Conservation (phyloP, 2,797 vertebrate genomes). For the Urosaurus nigricauda region DNA sequence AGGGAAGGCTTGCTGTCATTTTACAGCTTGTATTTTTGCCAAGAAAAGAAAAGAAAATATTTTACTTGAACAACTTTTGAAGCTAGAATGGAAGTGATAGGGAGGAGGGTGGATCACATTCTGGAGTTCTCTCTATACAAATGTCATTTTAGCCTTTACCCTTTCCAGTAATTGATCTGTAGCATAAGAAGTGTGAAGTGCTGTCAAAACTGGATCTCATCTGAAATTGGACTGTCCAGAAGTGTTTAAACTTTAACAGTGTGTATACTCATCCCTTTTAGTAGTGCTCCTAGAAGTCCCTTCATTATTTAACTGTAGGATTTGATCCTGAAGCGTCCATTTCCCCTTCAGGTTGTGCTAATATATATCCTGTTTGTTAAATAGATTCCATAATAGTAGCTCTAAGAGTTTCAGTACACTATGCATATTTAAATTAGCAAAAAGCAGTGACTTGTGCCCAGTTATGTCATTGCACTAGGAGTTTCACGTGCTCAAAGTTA, state of each 20-base stretch:
- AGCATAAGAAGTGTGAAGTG: not conserved
- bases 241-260: not conserved
- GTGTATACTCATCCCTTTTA: not conserved
- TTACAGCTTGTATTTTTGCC: constrained; percentile 1
- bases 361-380: not conserved
- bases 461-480: too few species aligned
- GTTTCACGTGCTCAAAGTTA: too few species aligned
- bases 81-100: constrained; percentile 10
- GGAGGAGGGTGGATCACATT: not conserved
- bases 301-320: not conserved
- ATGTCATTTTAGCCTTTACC: not conserved
- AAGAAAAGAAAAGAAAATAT: not conserved
- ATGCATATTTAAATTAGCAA: not conserved
- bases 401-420: not conserved
- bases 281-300: not conserved
- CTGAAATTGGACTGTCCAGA: not conserved
- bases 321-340: not conserved
- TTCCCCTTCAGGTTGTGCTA: not conserved
- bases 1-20: constrained; percentile 6
- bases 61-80: constrained; percentile 13
- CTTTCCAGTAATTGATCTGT: not conserved
- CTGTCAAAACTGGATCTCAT: not conserved
- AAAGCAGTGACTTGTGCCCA: not conserved
- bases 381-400: not conserved
- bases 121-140: not conserved